Base-by-base conservation (phyloP, 2,113 vertebrate species). In the Strix aluco region DNA sequence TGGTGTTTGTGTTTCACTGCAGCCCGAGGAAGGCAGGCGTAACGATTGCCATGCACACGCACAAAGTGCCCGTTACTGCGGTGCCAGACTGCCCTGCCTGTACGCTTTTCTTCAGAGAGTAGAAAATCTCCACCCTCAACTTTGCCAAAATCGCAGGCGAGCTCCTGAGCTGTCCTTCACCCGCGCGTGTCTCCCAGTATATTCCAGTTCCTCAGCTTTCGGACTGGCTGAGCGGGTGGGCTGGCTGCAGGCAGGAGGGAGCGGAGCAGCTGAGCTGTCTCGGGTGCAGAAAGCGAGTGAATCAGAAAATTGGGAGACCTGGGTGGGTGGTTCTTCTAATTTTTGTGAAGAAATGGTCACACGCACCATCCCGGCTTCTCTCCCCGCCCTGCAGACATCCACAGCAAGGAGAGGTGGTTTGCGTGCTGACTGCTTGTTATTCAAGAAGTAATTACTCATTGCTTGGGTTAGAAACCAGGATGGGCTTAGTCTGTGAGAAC, bases 391-490 rank as follows among this genome's bases (percentile, higher is more conserved):
- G 88, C 10, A 79, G 95, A 16, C 85, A 49, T 7, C n/a, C 74
- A 1, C 47, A 29, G 87, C 84, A 1, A 2, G 74, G 66, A 79
- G 86, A 47, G 61, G 79, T 40, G 88, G 61, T 93, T 93, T 90
- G 67, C 19, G 21, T 82, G 83, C 92, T 1, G 58, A 5, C 78
- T 80, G 79, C 88, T 96, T 27, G 82, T 69, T 94, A 86, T 83
- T 93, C 94, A 27, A 77, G 91, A 9, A 21, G 92, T 63, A 93
- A 94, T 96, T 93, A 88, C 83, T 84, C 84, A 26, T 4, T 44
- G 92, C 94, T 92, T 59, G 95, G 91, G 94, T 83, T 94, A 40
- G 91, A 74, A 92, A 86, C 67, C 91, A 86, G 92, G 92, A 90
- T 77, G 85, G 92, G 90, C 70, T 88, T 14, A 19, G 93, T 80